Evolutionary conservation across 2,888 invertebrate genomes (phyloP), one percentile per base, ranked within the genome.

Genomic region (Nomada hirtipes): DNA sequence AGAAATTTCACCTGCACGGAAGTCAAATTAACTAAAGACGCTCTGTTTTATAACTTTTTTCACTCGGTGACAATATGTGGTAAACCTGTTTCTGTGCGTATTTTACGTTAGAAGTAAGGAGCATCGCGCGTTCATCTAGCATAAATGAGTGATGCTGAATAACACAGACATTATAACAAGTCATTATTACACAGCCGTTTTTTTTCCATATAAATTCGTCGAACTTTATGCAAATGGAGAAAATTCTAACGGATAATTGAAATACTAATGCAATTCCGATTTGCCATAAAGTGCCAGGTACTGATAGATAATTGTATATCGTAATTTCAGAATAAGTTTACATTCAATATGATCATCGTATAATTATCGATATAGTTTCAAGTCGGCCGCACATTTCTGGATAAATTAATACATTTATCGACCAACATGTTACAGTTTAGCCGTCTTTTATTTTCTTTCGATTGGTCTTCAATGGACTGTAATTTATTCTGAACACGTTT

Each of bases 1-100:
- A 15, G 60, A 26, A 61, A 47, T 42, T 76, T 88, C 75, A 75
- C 65, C 70, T 64, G 71, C 61, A 73, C 59, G 74, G 82, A 84
- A 84, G 77, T 83, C 84, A 79, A 79, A 71, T 59, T 64, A 65
- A 81, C 75, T 65, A 23, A 57, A 60, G 84, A 77, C 78, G n/a
- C n/a, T n/a, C n/a, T n/a, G n/a, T n/a, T n/a, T n/a, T 86, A 72
- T 88, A 88, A 87, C 71, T 83, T 85, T 87, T 87, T 88, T 79
- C 87, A 88, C 83, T 81, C 68, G 29, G 60, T 79, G 81, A 76
- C 80, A 81, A 84, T 70, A 68, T 81, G 65, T 79, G 75, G 63
- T 73, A 74, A 84, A 77, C 59, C 44, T 79, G 50, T 80, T 55
- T 84, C 60, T 85, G 65, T 77, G 70, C 73, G 61, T 82, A 68